A percentile compares a stretch with the other conserved stretches of the same genome.
phyloP scores from a whole-genome alignment of 2,113 vertebrate genomes.

The Balaeniceps rex region DNA sequence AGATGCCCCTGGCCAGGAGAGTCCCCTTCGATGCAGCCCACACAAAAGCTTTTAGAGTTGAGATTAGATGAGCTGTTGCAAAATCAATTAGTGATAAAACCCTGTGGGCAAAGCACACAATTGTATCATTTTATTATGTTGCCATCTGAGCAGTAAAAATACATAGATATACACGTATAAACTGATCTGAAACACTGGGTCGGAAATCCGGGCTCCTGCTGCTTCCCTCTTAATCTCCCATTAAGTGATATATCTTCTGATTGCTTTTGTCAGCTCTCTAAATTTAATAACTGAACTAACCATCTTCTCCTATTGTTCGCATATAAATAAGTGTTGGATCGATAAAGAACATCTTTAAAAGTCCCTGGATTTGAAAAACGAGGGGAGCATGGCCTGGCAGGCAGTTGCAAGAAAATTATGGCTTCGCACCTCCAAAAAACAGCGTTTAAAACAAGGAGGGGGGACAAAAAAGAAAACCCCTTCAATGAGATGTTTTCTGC shows the following conservation, averaged over 20 bases:
- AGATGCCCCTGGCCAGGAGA: not conserved
- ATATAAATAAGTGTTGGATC: slow-evolving; percentile 42
- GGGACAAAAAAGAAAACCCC: not conserved
- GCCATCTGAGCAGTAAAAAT: slow-evolving; percentile 29
- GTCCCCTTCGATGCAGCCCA: not conserved
- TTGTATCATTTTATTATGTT: slow-evolving; percentile 33
- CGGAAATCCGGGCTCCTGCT: slow-evolving; percentile 3
- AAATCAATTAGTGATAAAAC: slow-evolving; percentile 65
- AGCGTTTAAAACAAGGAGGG: not conserved
- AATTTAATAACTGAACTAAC: slow-evolving; percentile 53
- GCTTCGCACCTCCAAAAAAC: not conserved
- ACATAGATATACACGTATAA: not conserved
- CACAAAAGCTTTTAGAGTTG: not conserved
- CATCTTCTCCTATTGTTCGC: not conserved
- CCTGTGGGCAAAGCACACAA: slow-evolving; percentile 23
- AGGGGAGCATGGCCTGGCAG: not conserved
- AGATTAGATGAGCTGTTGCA: not conserved
- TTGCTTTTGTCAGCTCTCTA: slow-evolving; percentile 64
- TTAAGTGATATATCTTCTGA: slow-evolving; percentile 58
- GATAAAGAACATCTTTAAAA: slow-evolving; percentile 30
- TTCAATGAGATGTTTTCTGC: not conserved
- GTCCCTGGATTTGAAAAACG: not conserved
- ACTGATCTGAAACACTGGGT: slow-evolving; percentile 23
- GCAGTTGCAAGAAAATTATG: not conserved
- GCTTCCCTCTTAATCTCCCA: slow-evolving; percentile 56